Base-by-base conservation (phyloP, 1,140 invertebrate genomes). In the Monomorium pharaonis region DNA sequence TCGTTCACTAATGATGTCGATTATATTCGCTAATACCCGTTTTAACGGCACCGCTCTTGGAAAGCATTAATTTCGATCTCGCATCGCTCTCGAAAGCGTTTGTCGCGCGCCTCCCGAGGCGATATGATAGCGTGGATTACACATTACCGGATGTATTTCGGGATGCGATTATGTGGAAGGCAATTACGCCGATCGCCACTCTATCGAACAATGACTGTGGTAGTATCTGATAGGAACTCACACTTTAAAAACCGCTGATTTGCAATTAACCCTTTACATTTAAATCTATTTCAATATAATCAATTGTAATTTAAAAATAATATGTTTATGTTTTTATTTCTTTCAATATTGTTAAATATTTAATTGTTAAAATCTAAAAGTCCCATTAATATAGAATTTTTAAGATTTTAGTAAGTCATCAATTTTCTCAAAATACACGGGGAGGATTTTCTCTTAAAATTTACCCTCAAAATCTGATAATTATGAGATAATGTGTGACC, bases 71-170 rank as follows among this genome's bases (percentile, higher is more conserved):
- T 44, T 63, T 77, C 58, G 75, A 77, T 77, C 58, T 63, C 24
- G 27, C 44, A 44, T 76, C 56, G 60, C 54, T 60, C 56, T 60
- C 70, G 70, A 76, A 63, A 77, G 75, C 75, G 37, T 77, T 77
- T 63, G 75, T 77, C 75, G 75, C 37, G 75, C 27, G 54, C 58
- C 58, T 77, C 56, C 58, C 56, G 56, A 44, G 58, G 56, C 75
- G 75, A 63, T 62, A 62, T 76, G 54, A 77, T 63, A 77, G 75
- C 42, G 24, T 24, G 56, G 74, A 76, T 76, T 76, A 76, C 21
- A 76, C 21, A 76, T 76, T 76, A 76, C 74, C 12, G 37, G 42
- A 30, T 47, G 56, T 77, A 77, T 77, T 62, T 77, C 42, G 75
- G 56, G 24, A 63, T 62, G 58, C 58, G 75, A 77, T 77, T 77